Evolutionary conservation across 2,888 invertebrate genomes (phyloP), one percentile per base, ranked within the genome.

Genomic region (Cryptocheilus praepositus): DNA sequence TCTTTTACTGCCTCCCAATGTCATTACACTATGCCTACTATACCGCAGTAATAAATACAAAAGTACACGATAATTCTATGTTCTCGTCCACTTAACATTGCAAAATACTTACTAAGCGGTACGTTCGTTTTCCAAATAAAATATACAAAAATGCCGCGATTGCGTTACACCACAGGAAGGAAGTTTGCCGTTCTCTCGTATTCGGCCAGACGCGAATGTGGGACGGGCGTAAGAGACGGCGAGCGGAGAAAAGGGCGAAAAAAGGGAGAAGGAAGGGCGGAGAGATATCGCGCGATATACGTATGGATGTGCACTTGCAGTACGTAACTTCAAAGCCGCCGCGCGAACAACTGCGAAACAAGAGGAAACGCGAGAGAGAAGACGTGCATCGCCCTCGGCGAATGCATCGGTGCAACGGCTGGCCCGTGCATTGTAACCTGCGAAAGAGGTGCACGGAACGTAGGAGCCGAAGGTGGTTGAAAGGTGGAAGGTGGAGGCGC

Each of bases 311-410:
- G 18, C 49, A 8, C 49, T 49, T n/a, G 49, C 49, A 16, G 49
- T 49, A 11, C 8, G 64, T 54, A 52, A 73, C 65, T 46, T 63
- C 56, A 51, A 64, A 59, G 61, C 49, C 56, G 44, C 45, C 49
- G 45, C 64, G 64, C 61, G 46, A 22, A 44, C 16, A 21, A 45
- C 13, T 49, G 28, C 53, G 44, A 16, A 0, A 1, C 16, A 8
- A 1, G n/a, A 16, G n/a, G 13, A 1, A 5, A 3, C 5, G n/a
- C 5, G 16, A 13, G 18, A 49, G 49, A 49, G 49, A 18, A 49
- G 49, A 49, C 5, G 8, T 4, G 49, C 18, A 49, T 11, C 2
- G 49, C 49, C 36, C 36, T 2, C 36, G 36, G 36, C 4, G 4
- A 1, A 19, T 49, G 49, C 49, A 49, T 49, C 49, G 49, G n/a